phyloP scores from a whole-genome alignment of 2,113 vertebrate species.

The Ceyx margarethae region DNA sequence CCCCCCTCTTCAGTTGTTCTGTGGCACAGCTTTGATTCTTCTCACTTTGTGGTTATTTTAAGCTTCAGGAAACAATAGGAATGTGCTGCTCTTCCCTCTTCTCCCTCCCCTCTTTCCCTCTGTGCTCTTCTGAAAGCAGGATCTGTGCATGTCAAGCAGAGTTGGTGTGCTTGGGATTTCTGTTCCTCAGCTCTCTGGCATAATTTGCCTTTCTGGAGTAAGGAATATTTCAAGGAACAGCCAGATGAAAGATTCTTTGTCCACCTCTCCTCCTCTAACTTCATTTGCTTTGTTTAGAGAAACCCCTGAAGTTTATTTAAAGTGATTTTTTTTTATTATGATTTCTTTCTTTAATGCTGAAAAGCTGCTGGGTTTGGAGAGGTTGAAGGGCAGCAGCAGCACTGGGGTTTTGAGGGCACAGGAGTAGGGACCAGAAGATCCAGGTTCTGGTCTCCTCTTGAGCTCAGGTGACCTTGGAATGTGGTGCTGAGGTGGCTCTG shows the following conservation, averaged over 20 bases:
- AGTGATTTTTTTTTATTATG: background rate
- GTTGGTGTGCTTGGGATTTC: constrained; percentile 70
- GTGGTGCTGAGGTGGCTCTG: background rate
- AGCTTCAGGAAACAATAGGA: constrained; percentile 70
- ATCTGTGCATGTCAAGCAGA: constrained; percentile 67
- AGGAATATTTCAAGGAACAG: constrained; percentile 69
- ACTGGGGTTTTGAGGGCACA: constrained; percentile 25
- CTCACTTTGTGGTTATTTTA: constrained; percentile 71
- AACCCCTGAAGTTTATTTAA: constrained; percentile 44
- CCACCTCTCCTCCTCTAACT: constrained; percentile 55
- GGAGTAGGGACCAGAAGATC: constrained; percentile 26
- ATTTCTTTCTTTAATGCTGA: background rate
- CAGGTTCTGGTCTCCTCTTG: background rate
- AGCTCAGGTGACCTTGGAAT: constrained; percentile 23
- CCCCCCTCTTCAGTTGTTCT: constrained; percentile 5
- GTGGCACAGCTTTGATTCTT: constrained; percentile 65
- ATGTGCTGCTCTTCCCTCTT: background rate
- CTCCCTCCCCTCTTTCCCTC: background rate
- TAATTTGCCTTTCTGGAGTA: constrained; percentile 59
- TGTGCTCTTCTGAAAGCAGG: constrained; percentile 60
- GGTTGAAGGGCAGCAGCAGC: constrained; percentile 50
- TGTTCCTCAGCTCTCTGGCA: constrained; percentile 64
- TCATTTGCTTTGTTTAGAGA: too few species aligned
- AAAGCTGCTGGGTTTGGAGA: constrained; percentile 37
- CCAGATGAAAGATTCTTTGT: constrained; percentile 57